These are phyloP conservation scores for Schizothorax lantsangensis DNA, from an alignment of 2,797 vertebrate species.

Conservation along the genomic window DNA sequence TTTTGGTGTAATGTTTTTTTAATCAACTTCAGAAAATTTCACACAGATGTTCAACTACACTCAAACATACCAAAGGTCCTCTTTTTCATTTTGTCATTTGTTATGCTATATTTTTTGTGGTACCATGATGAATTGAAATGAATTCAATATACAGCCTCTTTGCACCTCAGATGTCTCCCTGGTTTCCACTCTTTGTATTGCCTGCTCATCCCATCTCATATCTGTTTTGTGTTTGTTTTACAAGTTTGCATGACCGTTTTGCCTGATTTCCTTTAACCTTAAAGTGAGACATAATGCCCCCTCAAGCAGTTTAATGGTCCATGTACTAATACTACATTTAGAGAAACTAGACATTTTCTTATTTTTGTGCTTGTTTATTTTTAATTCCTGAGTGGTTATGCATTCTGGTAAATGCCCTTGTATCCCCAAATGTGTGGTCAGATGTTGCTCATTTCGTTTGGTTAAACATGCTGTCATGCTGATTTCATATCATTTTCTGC, in stretches of 20 bases:
- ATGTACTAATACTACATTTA: slow-evolving; percentile 5
- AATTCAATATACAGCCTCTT: neutral
- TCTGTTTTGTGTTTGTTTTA: slow-evolving; percentile 15
- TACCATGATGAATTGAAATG: neutral
- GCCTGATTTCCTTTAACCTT: neutral
- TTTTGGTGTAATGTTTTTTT: neutral
- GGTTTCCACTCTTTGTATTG: slow-evolving; percentile 8
- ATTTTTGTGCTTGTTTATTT: neutral
- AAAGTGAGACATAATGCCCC: neutral
- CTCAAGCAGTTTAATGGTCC: neutral
- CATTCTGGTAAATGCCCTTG: slow-evolving; percentile 66
- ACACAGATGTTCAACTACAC: no score
- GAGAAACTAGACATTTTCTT: neutral
- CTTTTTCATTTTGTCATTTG: neutral
- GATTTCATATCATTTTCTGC: slow-evolving; percentile 23
- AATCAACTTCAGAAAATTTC: neutral
- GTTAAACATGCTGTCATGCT: slow-evolving; percentile 10
- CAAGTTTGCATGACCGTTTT: slow-evolving; percentile 1
- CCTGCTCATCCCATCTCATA: neutral
- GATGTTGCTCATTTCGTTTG: slow-evolving; percentile 42
- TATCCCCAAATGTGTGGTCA: slow-evolving; percentile 56
- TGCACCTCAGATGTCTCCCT: neutral
- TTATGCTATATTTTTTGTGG: neutral
- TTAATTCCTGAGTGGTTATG: slow-evolving; percentile 3
- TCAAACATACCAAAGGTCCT: neutral